Conservation (phyloP, 2,797 vertebrate genomes). For the Alca torda region DNA sequence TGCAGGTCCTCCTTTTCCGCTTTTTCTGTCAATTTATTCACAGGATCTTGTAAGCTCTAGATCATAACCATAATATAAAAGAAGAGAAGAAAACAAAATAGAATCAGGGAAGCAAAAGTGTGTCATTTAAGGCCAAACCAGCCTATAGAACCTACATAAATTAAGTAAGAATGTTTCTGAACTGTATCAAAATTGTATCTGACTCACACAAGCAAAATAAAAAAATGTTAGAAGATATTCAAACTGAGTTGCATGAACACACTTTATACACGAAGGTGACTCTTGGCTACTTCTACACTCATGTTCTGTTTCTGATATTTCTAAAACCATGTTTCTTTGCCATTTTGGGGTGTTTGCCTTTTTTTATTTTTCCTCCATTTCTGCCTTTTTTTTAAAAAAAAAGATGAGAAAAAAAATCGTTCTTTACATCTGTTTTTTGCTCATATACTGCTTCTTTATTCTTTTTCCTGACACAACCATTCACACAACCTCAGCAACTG, state of each 20-base stretch:
- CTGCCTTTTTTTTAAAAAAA: too few species aligned
- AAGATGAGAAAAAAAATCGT: neutral
- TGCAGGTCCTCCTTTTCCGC: conserved; percentile 78
- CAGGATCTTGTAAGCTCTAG: conserved; percentile 84
- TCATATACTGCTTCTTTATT: neutral
- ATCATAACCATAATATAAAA: neutral
- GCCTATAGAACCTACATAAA: neutral
- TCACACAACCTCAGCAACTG: neutral
- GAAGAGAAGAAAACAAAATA: neutral
- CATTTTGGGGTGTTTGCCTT: neutral
- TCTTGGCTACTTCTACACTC: neutral
- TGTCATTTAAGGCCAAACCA: neutral
- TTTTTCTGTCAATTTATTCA: conserved; percentile 81
- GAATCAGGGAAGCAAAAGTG: neutral
- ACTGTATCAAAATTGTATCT: neutral
- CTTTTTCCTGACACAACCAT: neutral
- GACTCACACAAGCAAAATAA: neutral
- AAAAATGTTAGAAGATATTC: neutral
- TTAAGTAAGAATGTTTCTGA: neutral
- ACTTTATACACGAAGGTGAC: neutral
- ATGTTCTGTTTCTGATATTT: conserved; percentile 18
- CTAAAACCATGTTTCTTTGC: neutral
- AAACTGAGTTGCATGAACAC: neutral
- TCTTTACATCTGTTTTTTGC: conserved; percentile 29
- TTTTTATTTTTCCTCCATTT: neutral